Base-by-base conservation (phyloP, 2,888 invertebrate species). In the Melitaea athalia region DNA sequence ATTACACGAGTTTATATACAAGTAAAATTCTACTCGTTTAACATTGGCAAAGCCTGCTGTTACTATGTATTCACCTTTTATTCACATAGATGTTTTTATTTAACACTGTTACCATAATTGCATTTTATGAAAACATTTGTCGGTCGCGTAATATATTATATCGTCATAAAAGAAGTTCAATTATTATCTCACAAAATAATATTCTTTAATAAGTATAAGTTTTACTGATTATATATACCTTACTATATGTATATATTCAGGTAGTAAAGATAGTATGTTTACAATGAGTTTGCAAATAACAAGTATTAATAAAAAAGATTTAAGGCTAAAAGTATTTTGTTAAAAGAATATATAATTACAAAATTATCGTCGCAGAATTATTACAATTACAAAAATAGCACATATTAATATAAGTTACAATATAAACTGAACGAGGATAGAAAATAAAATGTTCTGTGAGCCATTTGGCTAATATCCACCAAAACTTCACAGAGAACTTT, bases 401-500 rank as follows among this genome's bases (percentile, higher is more conserved):
- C 62, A 49, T 50, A n/a, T 66, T 64, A 49, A 70, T 71, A 63
- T 33, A 45, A 69, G 69, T 60, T 33, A 45, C 60, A 68, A 55
- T 64, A 68, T 68, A 70, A 71, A 73, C 72, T 57, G 72, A 72
- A 68, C 64, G 69, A 57, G 68, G 63, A 70, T 71, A 63, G 65
- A 66, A 63, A 74, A 72, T 70, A 72, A 74, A 72, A 69, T 67
- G 68, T 69, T 67, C 50, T 55, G 59, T 67, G 55, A 62, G 55
- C 52, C 64, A 68, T 72, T 70, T 64, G 66, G 72, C 69, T 72
- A 72, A 74, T 71, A 69, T 69, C 61, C 61, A 68, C 59, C 43
- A 43, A 71, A 72, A 71, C 68, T 64, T 62, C 60, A 59, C 24
- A 55, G 61, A 68, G 47, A 71, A 63, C 11, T 42, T 24, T 68